Base-by-base conservation (phyloP, 64 coral and sea anemone genomes). In the Pocillopora verrucosa region DNA sequence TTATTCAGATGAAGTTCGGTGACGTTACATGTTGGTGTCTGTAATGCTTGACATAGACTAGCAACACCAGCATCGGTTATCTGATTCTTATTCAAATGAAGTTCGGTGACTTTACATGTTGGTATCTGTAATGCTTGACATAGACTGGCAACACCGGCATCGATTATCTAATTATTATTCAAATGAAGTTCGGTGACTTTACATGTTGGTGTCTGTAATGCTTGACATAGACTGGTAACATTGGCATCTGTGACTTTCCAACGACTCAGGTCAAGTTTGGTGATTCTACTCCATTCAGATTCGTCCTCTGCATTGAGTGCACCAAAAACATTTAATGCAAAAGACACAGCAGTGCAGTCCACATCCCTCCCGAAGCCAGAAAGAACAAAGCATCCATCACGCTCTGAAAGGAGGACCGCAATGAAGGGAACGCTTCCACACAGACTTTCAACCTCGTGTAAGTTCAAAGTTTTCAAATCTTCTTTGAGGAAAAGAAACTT, bases 381-480 rank as follows among this genome's bases (percentile, higher is more conserved):
- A 30, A 30, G 30, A 30, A 0, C 30, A 30, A 30, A 30, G 0
- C 30, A 30, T 30, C 0, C 30, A 30, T 30, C 30, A n/a, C n/a
- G 41, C 58, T 10, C 84, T 56, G 69, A 74, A 59, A 17, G 17
- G 9, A 12, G 84, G 84, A 11, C 84, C 84, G 74, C 68, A 87
- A 16, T 87, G 84, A 30, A 87, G 84, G 74, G 84, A 58, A 67
- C 84, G 24, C 84, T 87, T 17, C 67, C 84, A 58, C 73, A 58
- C 3, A 87, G 56, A 22, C 59, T 87, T 58, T 87, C 51, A 60
- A 74, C 73, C 30, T 87, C 84, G 4, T 75, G 0, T 26, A 56
- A 72, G 12, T 68, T 58, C 74, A 74, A 73, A 20, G 11, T 74
- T 38, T 59, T 68, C 84, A 87, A 74, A 17, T 87, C 84, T 26